A percentile compares a stretch with the other conserved stretches of the same genome.
Evolutionary conservation across 2,797 vertebrate genomes (phyloP).

Genomic region (Geotrypetes seraphini): DNA sequence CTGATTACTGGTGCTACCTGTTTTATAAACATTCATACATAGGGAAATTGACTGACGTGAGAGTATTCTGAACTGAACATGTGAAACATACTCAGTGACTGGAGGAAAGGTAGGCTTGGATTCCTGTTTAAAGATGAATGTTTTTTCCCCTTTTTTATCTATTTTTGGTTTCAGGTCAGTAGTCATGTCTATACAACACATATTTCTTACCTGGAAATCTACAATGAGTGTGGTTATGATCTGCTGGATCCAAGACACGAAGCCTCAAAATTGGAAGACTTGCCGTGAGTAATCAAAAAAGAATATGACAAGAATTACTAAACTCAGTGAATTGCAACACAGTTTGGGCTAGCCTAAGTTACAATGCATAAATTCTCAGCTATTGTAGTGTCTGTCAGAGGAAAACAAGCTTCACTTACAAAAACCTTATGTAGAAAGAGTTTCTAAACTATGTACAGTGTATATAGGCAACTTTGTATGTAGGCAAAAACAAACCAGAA

Average conservation of each 20-base stretch:
- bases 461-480: no score
- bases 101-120: not conserved
- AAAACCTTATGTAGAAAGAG: no score
- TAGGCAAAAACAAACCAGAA: no score
- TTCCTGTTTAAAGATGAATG: conserved; percentile 7
- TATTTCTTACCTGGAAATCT: conserved; percentile 95
- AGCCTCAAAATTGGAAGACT: conserved; percentile 78
- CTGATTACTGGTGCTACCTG: not conserved
- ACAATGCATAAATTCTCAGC: no score
- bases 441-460: no score
- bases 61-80: conserved; percentile 17
- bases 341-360: no score
- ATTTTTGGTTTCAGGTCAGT: conserved; percentile 68
- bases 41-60: conserved; percentile 6
- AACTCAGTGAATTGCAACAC: no score
- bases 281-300: conserved; percentile 91
- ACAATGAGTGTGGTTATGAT: conserved; percentile 92
- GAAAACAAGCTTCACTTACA: no score
- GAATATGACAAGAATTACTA: no score
- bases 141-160: conserved; percentile 7
- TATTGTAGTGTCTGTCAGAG: no score
- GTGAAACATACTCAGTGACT: conserved; percentile 3
- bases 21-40: not conserved
- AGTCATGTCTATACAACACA: conserved; percentile 77
- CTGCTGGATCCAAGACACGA: conserved; percentile 80